Percentiles rank a stretch among this genome's conserved stretches.
Conservation (phyloP, 2,888 invertebrate genomes). For the Zhuqinia jingwanae region DNA sequence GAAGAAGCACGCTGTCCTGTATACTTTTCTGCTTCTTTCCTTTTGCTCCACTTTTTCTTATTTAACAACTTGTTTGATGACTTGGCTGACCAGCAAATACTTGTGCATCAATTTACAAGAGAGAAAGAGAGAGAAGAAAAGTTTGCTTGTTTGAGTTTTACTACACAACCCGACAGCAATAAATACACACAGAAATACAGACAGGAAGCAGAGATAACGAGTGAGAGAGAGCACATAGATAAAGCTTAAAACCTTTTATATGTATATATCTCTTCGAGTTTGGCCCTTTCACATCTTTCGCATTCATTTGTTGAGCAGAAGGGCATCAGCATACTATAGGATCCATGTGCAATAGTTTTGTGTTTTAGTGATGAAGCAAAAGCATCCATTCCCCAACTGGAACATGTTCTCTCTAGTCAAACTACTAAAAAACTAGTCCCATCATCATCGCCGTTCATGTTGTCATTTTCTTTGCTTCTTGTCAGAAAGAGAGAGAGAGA, state of each 20-base stretch:
- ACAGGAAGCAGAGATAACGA: no score
- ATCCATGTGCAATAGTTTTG: no score
- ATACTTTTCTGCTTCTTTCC: not conserved
- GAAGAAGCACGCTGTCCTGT: not conserved
- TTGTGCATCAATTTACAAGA: not conserved
- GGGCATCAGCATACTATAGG: no score
- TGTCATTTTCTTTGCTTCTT: not conserved
- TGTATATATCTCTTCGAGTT: no score
- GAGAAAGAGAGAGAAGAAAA: not conserved
- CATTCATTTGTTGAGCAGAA: no score
- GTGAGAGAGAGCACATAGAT: not conserved
- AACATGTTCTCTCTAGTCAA: not conserved
- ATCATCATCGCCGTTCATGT: not conserved
- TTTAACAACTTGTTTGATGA: constrained; percentile 19
- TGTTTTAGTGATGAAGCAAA: no score
- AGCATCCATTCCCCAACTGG: no score
- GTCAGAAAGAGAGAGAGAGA: not conserved
- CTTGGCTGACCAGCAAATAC: constrained; percentile 17
- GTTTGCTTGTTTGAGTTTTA: constrained; percentile 24
- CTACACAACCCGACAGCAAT: not conserved
- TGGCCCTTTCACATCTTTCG: no score
- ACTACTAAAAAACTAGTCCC: not conserved
- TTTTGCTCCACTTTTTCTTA: not conserved
- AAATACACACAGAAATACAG: no score
- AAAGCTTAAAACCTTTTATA: not conserved